A percentile compares a stretch with the other conserved stretches of the same genome.
phyloP scores from a whole-genome alignment of 2,888 invertebrate genomes.

The Drosophila melanocephala region DNA sequence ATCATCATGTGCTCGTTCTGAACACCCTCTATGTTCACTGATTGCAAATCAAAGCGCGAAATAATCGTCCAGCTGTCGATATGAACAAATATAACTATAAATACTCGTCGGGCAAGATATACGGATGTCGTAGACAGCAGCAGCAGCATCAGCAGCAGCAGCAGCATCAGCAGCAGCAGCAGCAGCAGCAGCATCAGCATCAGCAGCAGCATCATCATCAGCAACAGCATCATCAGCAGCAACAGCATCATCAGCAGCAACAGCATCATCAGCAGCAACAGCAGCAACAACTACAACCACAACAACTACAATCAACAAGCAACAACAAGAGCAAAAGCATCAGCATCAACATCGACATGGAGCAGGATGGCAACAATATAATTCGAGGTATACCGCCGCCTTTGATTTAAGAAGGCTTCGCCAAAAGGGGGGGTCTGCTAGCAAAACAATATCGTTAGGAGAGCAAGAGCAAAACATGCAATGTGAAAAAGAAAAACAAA shows the following conservation, averaged over 20 bases:
- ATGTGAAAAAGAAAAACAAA: slow-evolving; percentile 1
- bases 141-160: slow-evolving; percentile 26
- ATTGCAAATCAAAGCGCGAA: slow-evolving; percentile 86
- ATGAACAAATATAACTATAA: slow-evolving; percentile 74
- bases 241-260: slow-evolving; percentile 30
- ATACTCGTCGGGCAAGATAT: slow-evolving; percentile 74
- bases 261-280: slow-evolving; percentile 41
- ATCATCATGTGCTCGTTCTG: slow-evolving; percentile 98
- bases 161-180: slow-evolving; percentile 36
- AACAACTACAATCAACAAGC: slow-evolving; percentile 35
- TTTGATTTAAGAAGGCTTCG: slow-evolving; percentile 23
- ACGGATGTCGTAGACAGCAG: slow-evolving; percentile 65
- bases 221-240: slow-evolving; percentile 40
- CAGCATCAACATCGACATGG: slow-evolving; percentile 28
- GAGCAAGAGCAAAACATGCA: neutral
- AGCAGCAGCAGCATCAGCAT: slow-evolving; percentile 37
- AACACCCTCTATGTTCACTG: slow-evolving; percentile 97
- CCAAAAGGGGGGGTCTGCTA: slow-evolving; percentile 10
- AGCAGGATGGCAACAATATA: slow-evolving; percentile 45
- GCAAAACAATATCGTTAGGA: slow-evolving; percentile 11
- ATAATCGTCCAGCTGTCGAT: slow-evolving; percentile 77
- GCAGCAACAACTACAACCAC: slow-evolving; percentile 35
- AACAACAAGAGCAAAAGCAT: slow-evolving; percentile 52
- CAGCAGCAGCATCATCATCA: slow-evolving; percentile 32
- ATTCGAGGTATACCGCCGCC: slow-evolving; percentile 41